Base-by-base conservation (phyloP, 2,113 vertebrate species). In the Python bivittatus region DNA sequence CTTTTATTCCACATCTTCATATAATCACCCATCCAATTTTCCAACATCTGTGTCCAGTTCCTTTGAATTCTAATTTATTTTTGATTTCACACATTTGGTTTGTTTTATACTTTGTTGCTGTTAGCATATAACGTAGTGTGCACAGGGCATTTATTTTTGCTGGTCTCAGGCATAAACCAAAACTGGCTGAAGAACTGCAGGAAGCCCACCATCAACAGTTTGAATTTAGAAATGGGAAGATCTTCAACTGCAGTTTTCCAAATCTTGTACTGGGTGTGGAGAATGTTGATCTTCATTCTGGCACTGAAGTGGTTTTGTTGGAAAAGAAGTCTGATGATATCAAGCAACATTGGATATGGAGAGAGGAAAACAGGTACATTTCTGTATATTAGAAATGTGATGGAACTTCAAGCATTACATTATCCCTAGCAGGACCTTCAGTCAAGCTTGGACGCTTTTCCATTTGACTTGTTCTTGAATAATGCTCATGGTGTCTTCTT, bases 201-300 rank as follows among this genome's bases (percentile, higher is more conserved):
- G 93, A 93, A 88, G 29, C 33, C 33, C 58, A 92, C n/a, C 33
- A 1, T 12, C 97, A 95, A 84, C 95, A 96, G 64, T 97, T 96
- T 95, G 96, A 95, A 86, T 96, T 95, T 90, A 93, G 91, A 95
- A 94, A 94, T 2, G 86, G 94, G 22, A 92, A 94, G 27, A 64
- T 97, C 90, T 91, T 94, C 94, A 93, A 64, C 84, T 68, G 4
- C 54, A 60, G 87, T 0, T 83, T 86, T 64, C 94, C 94, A 88
- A 93, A 85, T 17, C 93, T 95, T 54, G 93, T 7, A 79, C 87
- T 95, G 94, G 95, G 97, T 22, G 42, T 93, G 0, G 88, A 60
- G 53, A 88, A 58, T 72, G 88, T 84, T 68, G 52, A 48, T n/a
- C 88, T 92, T 6, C 72, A 0, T 64, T 89, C 91, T 33, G 90